These are phyloP conservation scores for Chascanopsetta lugubris DNA, from an alignment of 2,113 vertebrate genomes.

Conservation along the genomic window DNA sequence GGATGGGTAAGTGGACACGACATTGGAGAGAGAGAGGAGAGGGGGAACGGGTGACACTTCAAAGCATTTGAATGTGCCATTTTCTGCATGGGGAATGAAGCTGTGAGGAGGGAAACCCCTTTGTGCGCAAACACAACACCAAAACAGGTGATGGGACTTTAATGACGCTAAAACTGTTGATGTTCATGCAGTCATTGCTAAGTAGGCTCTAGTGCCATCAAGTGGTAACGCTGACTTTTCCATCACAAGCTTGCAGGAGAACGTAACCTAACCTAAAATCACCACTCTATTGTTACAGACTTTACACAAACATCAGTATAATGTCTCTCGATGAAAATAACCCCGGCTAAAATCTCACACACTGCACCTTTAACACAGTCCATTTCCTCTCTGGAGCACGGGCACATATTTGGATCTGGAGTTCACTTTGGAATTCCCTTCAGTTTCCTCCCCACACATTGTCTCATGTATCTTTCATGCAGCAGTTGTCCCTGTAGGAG, in stretches of 20 bases:
- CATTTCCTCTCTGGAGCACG: not conserved
- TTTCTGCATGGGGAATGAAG: conserved; percentile 45
- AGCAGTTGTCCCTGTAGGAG: conserved; percentile 28
- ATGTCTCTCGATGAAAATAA: no score
- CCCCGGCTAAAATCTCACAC: no score
- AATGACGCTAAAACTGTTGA: conserved; percentile 1
- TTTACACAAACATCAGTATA: no score
- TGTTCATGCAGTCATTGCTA: no score
- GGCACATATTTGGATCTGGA: not conserved
- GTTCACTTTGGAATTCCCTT: conserved; percentile 33
- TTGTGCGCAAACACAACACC: conserved; percentile 46
- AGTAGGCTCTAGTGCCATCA: no score
- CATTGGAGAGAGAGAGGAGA: conserved; percentile 30
- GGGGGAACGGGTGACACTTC: conserved; percentile 60
- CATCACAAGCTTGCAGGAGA: no score
- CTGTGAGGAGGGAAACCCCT: conserved; percentile 16
- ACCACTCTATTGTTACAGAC: no score
- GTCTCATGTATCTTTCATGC: conserved; percentile 65
- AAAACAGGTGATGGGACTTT: conserved; percentile 7
- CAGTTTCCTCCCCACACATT: conserved; percentile 22
- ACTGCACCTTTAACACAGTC: no score
- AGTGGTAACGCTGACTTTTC: no score
- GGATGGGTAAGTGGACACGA: conserved; percentile 42
- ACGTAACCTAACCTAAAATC: no score
- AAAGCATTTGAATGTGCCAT: conserved; percentile 61